Base-by-base conservation (phyloP, 1,140 invertebrate genomes). In the Pseudoatta argentina region DNA sequence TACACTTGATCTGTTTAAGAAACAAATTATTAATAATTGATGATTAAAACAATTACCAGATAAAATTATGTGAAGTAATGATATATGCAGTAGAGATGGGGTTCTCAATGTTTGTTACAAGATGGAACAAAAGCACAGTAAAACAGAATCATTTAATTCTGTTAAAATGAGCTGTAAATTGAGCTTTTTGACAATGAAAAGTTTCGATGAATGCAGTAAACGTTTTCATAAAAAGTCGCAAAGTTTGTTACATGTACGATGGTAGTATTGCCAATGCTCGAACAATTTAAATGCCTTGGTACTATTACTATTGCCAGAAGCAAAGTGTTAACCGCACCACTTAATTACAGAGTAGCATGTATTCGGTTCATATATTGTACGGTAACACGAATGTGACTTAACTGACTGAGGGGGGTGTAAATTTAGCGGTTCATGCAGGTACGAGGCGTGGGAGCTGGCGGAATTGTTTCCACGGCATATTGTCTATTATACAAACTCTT, bases 401-500 rank as follows among this genome's bases (percentile, higher is more conserved):
- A 91, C 87, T 92, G 89, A 92, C 72, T 92, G 89, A 86, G 88
- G 88, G 86, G 90, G 87, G 86, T 94, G 81, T 94, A 93, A 93
- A 94, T 94, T 93, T 93, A 93, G 85, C 89, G 92, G 57, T 94
- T 93, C 83, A 94, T 96, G 88, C 94, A 98, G 98, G 98, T 99
- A 8, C 96, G 99, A 91, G 99, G 99, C 69, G 99, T 99, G 64
- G 99, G 99, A 73, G 99, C 99, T 79, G 99, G 99, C 78, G 99
- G 99, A 39, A 99, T 99, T 88, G 99, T 99, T 14, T 99, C 98
- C 6, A 99, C 99, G 87, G 99, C 99, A 0, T 99, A 98, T 95
- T 99, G 99, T 95, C 96, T 99, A n/a, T 96, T 99, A 10, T 99
- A 99, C 95, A 99, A 99, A 96, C 95, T 99, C 82, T 99, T 99